Evolutionary conservation across 1,140 invertebrate genomes (phyloP).

Genomic region (Drosophila erecta): DNA sequence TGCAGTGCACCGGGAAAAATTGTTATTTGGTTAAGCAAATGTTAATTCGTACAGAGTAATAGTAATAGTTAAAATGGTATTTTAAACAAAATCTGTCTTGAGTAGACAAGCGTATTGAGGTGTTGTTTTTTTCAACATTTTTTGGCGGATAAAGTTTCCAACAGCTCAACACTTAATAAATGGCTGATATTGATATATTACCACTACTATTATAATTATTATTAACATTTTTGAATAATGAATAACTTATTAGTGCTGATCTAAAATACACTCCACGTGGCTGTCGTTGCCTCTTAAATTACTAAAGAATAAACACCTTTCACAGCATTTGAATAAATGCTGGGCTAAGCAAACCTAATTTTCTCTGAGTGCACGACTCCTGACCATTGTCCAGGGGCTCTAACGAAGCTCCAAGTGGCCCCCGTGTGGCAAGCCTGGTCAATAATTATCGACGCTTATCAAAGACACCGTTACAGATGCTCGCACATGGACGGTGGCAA

Average conservation of each 20-base stretch:
- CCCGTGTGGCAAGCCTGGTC: conserved; percentile 50
- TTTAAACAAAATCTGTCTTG: no score
- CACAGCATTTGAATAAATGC: not conserved
- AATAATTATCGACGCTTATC: conserved; percentile 83
- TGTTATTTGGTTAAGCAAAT: not conserved
- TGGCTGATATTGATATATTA: not conserved
- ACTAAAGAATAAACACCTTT: not conserved
- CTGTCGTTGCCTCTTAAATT: not conserved
- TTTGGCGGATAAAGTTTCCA: no score
- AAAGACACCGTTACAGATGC: conserved; percentile 82
- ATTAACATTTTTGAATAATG: not conserved
- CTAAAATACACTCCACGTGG: not conserved
- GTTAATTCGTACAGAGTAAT: no score
- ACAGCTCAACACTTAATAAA: not conserved
- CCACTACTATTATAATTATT: not conserved
- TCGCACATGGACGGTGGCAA: conserved; percentile 58
- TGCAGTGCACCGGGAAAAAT: not conserved
- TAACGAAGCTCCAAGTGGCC: conserved; percentile 50
- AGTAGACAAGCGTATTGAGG: no score
- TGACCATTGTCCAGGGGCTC: conserved; percentile 34
- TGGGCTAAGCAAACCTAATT: no score
- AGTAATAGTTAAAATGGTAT: no score
- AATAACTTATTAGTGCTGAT: not conserved
- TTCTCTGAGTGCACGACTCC: conserved; percentile 9
- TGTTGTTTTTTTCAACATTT: no score